Conservation (phyloP, 2,888 invertebrate species). For the Protonemura montana region DNA sequence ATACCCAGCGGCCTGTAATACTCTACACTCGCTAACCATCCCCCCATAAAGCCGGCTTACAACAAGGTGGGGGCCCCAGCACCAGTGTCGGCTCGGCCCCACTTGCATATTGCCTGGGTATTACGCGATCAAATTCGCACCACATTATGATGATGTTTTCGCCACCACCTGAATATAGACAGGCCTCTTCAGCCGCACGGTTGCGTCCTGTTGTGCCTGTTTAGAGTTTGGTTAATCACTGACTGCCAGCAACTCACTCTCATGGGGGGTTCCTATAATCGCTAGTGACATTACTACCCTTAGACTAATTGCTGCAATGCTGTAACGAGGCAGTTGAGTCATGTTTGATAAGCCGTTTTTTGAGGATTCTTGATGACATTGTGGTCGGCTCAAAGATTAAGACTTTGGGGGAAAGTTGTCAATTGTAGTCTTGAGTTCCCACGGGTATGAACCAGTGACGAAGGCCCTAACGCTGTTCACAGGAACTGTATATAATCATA, state of each 20-base stretch:
- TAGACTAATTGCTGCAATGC: neutral
- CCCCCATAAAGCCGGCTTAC: conserved; percentile 28
- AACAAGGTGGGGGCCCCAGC: neutral
- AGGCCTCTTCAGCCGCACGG: neutral
- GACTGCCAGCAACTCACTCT: neutral
- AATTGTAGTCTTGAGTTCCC: neutral
- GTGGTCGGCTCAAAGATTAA: neutral
- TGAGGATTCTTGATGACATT: neutral
- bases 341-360: neutral
- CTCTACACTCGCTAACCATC: conserved; percentile 19
- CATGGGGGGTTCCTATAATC: neutral
- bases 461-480: no score
- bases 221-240: neutral
- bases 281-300: neutral
- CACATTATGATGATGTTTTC: conserved; percentile 39
- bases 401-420: neutral
- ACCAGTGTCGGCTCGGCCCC: neutral
- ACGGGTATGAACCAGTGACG: neutral
- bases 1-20: conserved; percentile 33
- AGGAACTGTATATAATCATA: no score
- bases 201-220: neutral
- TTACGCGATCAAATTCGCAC: conserved; percentile 39
- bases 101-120: conserved; percentile 21
- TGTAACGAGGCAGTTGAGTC: neutral
- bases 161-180: conserved; percentile 37